A percentile compares a stretch with the other conserved stretches of the same genome.
Evolutionary conservation across 2,888 invertebrate species (phyloP).

Genomic region (Cataglyphis livida): DNA sequence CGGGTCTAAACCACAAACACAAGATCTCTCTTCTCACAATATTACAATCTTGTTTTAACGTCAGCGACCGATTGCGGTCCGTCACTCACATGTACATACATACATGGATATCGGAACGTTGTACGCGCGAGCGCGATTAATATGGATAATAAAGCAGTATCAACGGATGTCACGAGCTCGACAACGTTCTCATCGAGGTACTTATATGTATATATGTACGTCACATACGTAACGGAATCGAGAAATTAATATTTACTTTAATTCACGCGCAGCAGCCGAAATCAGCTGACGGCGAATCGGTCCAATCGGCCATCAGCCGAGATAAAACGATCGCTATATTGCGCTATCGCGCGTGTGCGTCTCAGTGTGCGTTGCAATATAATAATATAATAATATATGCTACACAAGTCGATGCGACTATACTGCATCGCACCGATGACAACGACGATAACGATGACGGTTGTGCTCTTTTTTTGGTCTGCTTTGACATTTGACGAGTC

Average conservation of each 20-base stretch:
- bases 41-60: not conserved
- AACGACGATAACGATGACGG: slow-evolving; percentile 15
- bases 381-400: not conserved
- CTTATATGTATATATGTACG: not conserved
- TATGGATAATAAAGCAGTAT: slow-evolving; percentile 21
- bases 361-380: not conserved
- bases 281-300: slow-evolving; percentile 26
- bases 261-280: not conserved
- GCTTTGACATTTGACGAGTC: slow-evolving; percentile 73
- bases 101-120: slow-evolving; percentile 35
- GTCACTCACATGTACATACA: slow-evolving; percentile 18
- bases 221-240: not conserved
- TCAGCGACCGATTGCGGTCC: not conserved
- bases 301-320: not conserved
- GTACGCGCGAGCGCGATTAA: slow-evolving; percentile 26
- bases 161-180: slow-evolving; percentile 11
- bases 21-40: not conserved
- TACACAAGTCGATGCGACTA: not conserved
- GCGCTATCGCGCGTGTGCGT: not conserved
- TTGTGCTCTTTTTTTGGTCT: slow-evolving; percentile 62
- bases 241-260: not conserved
- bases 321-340: not conserved
- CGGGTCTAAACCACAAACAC: not conserved
- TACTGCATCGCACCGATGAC: not conserved
- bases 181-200: slow-evolving; percentile 4